Conservation (phyloP, 64 coral and sea anemone genomes). For the Stichodactyla mertensii region DNA sequence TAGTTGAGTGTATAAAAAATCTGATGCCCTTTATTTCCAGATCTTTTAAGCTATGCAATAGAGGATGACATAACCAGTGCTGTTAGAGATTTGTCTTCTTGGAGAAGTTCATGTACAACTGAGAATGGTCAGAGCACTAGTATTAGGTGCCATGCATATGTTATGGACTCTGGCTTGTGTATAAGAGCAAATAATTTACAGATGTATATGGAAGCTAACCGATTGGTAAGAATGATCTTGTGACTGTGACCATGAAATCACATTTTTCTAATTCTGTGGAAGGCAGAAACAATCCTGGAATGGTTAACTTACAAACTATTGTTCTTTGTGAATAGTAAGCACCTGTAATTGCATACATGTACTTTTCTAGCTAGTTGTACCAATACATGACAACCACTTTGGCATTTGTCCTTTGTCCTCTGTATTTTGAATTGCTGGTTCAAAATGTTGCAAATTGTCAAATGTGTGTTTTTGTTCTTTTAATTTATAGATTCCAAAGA, state of each 20-base stretch:
- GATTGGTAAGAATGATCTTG: constrained; percentile 37
- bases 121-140: constrained; percentile 33
- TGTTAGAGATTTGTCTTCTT: constrained; percentile 48
- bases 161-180: constrained; percentile 62
- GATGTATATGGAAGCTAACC: constrained; percentile 67
- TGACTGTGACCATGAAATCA: neutral
- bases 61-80: constrained; percentile 49
- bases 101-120: constrained; percentile 42
- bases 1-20: too few relatives aligned
- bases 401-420: too few relatives aligned
- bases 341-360: too few relatives aligned
- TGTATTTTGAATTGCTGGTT: neutral
- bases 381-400: too few relatives aligned
- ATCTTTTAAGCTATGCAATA: constrained; percentile 49
- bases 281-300: neutral
- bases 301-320: neutral
- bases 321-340: too few relatives aligned
- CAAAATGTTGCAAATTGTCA: neutral
- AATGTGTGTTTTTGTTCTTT: neutral
- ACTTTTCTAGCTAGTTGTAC: too few relatives aligned
- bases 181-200: constrained; percentile 54
- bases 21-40: constrained; percentile 10
- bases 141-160: constrained; percentile 63
- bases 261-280: too few relatives aligned
- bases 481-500: constrained; percentile 64